Percentiles rank a stretch among this genome's conserved stretches.
Evolutionary conservation across 2,113 vertebrate genomes (phyloP).

Genomic region (Leptobrachium leishanense): DNA sequence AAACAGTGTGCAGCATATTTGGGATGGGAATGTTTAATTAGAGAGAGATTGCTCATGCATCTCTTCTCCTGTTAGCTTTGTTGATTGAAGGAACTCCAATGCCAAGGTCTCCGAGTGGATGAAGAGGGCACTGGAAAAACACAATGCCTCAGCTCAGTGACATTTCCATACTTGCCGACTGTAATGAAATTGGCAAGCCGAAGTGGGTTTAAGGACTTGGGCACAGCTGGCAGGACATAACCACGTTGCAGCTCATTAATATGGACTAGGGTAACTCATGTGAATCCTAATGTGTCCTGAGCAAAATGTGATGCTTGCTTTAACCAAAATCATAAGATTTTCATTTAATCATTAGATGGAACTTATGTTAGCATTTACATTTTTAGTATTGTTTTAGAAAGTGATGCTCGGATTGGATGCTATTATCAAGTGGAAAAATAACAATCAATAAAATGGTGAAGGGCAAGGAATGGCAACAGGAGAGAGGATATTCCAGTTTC

Average conservation of each 20-base stretch:
- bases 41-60: neutral
- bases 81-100: conserved; percentile 8
- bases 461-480: too few relatives aligned
- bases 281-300: conserved; percentile 27
- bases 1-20: neutral
- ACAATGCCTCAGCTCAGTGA: conserved; percentile 42
- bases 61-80: conserved; percentile 17
- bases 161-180: conserved; percentile 33
- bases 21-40: neutral
- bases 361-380: neutral
- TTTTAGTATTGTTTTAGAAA: neutral
- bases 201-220: conserved; percentile 18
- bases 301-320: conserved; percentile 10
- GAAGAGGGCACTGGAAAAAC: conserved; percentile 37
- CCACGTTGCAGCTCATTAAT: conserved; percentile 32
- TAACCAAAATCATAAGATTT: conserved; percentile 6
- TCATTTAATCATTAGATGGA: neutral
- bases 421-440: too few relatives aligned
- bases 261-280: conserved; percentile 24
- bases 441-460: too few relatives aligned
- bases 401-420: neutral
- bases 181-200: conserved; percentile 46
- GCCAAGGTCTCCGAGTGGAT: conserved; percentile 32
- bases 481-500: too few relatives aligned
- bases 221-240: conserved; percentile 44